Evolutionary conservation across 2,797 vertebrate genomes (phyloP), one percentile per base, ranked within the genome.

Genomic region (Microcaecilia unicolor): DNA sequence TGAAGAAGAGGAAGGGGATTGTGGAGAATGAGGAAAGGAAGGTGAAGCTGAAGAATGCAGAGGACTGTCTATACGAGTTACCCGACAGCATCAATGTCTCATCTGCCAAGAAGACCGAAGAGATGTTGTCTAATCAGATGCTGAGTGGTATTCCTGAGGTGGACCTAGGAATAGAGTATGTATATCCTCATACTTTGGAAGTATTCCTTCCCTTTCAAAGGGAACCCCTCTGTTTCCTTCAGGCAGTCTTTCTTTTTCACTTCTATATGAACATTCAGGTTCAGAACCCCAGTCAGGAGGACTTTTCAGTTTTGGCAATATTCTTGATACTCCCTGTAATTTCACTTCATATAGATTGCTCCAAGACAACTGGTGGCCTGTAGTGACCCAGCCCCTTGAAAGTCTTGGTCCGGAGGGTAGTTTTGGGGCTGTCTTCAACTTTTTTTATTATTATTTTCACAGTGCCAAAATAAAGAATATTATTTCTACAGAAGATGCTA

Each of bases 61-160:
- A 98, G 51, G 96, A 98, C 51, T 89, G 86, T 18, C 78, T 99
- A 18, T 98, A 98, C 0, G 93, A 99, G 49, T 81, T 99, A 9
- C 95, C 95, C 0, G 96, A 98, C 40, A 99, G 70, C 60, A 98
- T 98, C 60, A 72, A 86, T 0, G 91, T 99, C 32, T 93, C 89
- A 19, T 98, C 95, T 2, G 95, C 96, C 23, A 94, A 98, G 78
- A 97, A 95, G 75, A 99, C 96, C 0, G 96, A 98, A 57, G 94
- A 98, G 69, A 98, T 99, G 94, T 76, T 99, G 24, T 98, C 95
- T 65, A 99, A 99, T 76, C 96, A 98, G 78, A 99, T 98, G 96
- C 79, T 98, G 39, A 98, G 94, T 0, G 95, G 96, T 27, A 98
- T 98, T 59, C 95, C 95, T 0, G 95, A 99, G 58, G 96, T 99